Percentiles rank a stretch among this genome's conserved stretches.
Evolutionary conservation across 2,113 vertebrate species (phyloP).

Genomic region (Addax nasomaculatus): DNA sequence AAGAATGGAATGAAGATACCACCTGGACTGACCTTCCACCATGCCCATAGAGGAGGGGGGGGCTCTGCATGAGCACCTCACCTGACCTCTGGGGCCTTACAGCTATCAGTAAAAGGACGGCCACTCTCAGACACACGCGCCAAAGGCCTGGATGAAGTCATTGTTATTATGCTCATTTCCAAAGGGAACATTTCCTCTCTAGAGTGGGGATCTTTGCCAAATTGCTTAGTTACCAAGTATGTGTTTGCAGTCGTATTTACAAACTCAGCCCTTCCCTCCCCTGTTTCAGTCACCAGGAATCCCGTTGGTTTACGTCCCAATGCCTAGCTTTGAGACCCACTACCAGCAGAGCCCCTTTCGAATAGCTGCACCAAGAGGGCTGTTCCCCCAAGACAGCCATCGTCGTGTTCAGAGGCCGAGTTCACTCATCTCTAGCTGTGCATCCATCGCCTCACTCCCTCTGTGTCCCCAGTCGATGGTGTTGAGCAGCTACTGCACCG

Average conservation of each 20-base stretch:
- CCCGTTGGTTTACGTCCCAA: neutral
- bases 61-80: too few species aligned
- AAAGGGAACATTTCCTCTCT: slow-evolving; percentile 27
- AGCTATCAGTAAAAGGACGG: neutral
- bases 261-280: slow-evolving; percentile 1
- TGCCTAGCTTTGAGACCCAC: neutral
- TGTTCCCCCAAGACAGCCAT: too few species aligned
- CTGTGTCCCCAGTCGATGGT: accelerated
- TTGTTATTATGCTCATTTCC: neutral
- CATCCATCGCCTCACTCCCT: accelerated
- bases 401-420: neutral
- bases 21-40: neutral
- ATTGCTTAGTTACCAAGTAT: slow-evolving; percentile 53
- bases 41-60: neutral
- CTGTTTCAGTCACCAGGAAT: slow-evolving; percentile 17
- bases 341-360: neutral
- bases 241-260: slow-evolving; percentile 51
- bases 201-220: slow-evolving; percentile 27
- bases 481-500: neutral
- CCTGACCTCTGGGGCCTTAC: neutral
- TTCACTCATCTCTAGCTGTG: too few species aligned
- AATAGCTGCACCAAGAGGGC: neutral
- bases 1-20: accelerated
- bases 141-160: neutral
- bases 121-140: neutral